phyloP scores from a whole-genome alignment of 2,888 invertebrate genomes.

The Drosophila prolongata region DNA sequence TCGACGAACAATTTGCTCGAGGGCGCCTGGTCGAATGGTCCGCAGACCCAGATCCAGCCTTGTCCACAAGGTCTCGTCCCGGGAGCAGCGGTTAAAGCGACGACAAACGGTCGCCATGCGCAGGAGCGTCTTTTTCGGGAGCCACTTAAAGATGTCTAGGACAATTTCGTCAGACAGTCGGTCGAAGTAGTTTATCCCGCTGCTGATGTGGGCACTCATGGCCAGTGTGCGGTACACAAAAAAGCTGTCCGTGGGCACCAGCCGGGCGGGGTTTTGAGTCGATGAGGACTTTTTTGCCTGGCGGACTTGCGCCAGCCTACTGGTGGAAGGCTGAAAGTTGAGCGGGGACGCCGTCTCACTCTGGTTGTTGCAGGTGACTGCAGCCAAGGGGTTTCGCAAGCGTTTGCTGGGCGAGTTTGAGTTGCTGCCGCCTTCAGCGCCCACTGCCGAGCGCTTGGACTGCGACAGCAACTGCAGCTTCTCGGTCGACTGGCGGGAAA shows the following conservation, averaged over 20 bases:
- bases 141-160: slow-evolving; percentile 91
- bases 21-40: slow-evolving; percentile 88
- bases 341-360: slow-evolving; percentile 44
- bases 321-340: slow-evolving; percentile 75
- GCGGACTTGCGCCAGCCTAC: slow-evolving; percentile 70
- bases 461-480: slow-evolving; percentile 56
- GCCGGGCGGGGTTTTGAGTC: slow-evolving; percentile 11
- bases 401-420: slow-evolving; percentile 75
- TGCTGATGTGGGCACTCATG: slow-evolving; percentile 63
- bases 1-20: slow-evolving; percentile 90
- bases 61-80: slow-evolving; percentile 94
- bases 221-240: slow-evolving; percentile 81
- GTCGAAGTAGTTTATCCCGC: slow-evolving; percentile 87
- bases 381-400: slow-evolving; percentile 82
- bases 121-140: slow-evolving; percentile 91
- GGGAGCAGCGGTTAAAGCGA: slow-evolving; percentile 91
- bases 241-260: slow-evolving; percentile 81
- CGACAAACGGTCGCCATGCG: slow-evolving; percentile 90
- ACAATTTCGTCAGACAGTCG: slow-evolving; percentile 93
- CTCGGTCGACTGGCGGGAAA: slow-evolving; percentile 51
- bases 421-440: slow-evolving; percentile 57
- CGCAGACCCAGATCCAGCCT: slow-evolving; percentile 91
- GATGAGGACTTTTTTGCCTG: slow-evolving; percentile 51
- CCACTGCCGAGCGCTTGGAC: slow-evolving; percentile 74
- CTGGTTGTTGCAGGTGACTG: slow-evolving; percentile 81